Evolutionary conservation across 1,140 invertebrate genomes (phyloP).

Genomic region (Nixonia krombeini): DNA sequence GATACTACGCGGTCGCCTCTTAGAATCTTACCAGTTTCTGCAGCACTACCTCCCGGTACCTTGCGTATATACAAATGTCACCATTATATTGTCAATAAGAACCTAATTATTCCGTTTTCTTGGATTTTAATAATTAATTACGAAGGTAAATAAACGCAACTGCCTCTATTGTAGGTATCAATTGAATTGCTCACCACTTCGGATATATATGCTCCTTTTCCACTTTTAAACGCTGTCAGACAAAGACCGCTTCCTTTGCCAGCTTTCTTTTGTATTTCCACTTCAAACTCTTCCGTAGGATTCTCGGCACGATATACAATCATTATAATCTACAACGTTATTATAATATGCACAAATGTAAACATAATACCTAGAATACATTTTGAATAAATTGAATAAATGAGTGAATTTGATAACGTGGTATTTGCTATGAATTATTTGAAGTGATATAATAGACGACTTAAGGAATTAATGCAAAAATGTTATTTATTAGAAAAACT

Average conservation of each 20-base stretch:
- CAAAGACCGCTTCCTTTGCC: slow-evolving; percentile 94
- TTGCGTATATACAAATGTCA: too few relatives aligned
- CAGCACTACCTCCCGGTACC: slow-evolving; percentile 91
- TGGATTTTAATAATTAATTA: too few relatives aligned
- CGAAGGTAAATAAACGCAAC: slow-evolving; percentile 15
- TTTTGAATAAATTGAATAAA: slow-evolving; percentile 8
- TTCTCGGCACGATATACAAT: slow-evolving; percentile 91
- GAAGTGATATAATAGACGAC: too few relatives aligned
- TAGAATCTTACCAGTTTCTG: slow-evolving; percentile 91
- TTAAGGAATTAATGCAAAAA: too few relatives aligned
- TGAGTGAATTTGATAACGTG: too few relatives aligned
- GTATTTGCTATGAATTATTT: too few relatives aligned
- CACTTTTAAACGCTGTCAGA: slow-evolving; percentile 88
- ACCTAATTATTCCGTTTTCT: too few relatives aligned
- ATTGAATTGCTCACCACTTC: slow-evolving; percentile 84
- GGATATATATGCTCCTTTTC: slow-evolving; percentile 92
- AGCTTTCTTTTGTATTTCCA: slow-evolving; percentile 92
- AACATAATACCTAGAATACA: too few relatives aligned
- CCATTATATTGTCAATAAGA: too few relatives aligned
- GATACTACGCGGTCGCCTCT: slow-evolving; percentile 93
- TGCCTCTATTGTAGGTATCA: slow-evolving; percentile 6
- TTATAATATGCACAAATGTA: background rate
- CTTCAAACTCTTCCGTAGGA: slow-evolving; percentile 85
- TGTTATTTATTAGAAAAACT: slow-evolving; percentile 64
- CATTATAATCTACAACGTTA: slow-evolving; percentile 82